Base-by-base conservation (phyloP, 2,888 invertebrate genomes). In the Villa cingulata region DNA sequence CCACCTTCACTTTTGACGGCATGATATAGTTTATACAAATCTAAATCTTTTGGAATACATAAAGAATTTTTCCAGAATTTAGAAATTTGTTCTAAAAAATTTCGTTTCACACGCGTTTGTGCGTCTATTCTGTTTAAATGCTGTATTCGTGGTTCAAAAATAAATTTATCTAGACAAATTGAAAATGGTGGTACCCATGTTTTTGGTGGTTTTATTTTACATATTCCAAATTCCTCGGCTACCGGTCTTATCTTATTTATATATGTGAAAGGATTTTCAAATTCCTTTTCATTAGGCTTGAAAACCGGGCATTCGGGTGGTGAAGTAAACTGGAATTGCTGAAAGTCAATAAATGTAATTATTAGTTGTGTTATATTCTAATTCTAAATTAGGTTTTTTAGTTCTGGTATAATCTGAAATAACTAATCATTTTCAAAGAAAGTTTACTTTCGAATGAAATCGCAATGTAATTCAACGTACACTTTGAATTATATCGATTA, bases 51-150 rank as follows among this genome's bases (percentile, higher is more conserved):
- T 77, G 62, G 97, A 96, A 4, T 97, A 89, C 62, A 90, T 85
- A 0, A 97, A 96, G 58, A 96, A 90, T 72, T 88, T 68, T 96
- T 95, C 96, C 96, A 97, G 71, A 96, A 97, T 70, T 94, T 95
- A 23, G 94, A 88, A 58, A 97, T 89, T 71, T 94, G 88, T 66
- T 97, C 95, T 58, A 96, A 75, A 70, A 98, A 98, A 73, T 96
- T 95, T 29, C 97, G 72, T 70, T 95, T 95, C 53, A 96, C 89
- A 50, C 97, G 78, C 29, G 95, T 95, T 63, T 92, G 90, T 4
- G 97, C 97, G 76, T 98, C 98, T 49, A 99, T 73, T 66, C 98
- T 97, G 72, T 97, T 96, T 46, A 99, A 73, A 56, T 94, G 81
- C 69, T 98, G 98, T 58, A 97, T 87, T 58, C 98, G 77, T 15